Evolutionary conservation across 2,113 vertebrate species (phyloP).

Genomic region (Eretmodus cyanostictus): DNA sequence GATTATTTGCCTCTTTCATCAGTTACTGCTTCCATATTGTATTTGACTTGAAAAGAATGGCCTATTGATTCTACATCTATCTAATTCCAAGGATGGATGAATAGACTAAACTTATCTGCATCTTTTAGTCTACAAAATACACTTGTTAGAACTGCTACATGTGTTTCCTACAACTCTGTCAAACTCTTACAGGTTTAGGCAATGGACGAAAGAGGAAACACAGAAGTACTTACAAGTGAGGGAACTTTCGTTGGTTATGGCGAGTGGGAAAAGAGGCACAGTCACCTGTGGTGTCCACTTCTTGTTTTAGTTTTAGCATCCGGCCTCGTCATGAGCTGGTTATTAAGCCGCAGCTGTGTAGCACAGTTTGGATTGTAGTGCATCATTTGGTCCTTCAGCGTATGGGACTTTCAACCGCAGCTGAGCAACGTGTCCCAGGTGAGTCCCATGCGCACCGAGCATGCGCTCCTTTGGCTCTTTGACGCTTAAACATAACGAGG

Average conservation of each 20-base stretch:
- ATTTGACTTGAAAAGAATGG: neutral
- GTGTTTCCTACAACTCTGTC: neutral
- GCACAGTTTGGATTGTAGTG: neutral
- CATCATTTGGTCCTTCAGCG: neutral
- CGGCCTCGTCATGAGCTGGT: neutral
- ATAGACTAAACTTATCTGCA: neutral
- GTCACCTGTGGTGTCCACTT: neutral
- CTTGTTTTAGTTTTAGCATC: neutral
- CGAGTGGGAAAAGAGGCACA: neutral
- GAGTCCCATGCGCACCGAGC: neutral
- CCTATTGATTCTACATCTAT: neutral
- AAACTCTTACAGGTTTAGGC: neutral
- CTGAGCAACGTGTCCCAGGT: slow-evolving; percentile 49
- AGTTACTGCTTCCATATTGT: neutral
- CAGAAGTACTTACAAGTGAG: slow-evolving; percentile 21
- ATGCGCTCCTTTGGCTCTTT: neutral
- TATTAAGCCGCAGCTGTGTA: neutral
- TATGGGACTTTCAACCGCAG: neutral
- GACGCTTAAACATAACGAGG: neutral
- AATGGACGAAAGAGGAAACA: neutral
- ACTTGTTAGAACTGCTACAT: neutral
- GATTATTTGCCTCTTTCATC: neutral
- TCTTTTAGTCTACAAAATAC: neutral
- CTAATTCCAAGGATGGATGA: neutral
- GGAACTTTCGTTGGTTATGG: neutral